Evolutionary conservation across 2,888 invertebrate species (phyloP), one percentile per base, ranked within the genome.

Genomic region (Lamellibrachia columna): DNA sequence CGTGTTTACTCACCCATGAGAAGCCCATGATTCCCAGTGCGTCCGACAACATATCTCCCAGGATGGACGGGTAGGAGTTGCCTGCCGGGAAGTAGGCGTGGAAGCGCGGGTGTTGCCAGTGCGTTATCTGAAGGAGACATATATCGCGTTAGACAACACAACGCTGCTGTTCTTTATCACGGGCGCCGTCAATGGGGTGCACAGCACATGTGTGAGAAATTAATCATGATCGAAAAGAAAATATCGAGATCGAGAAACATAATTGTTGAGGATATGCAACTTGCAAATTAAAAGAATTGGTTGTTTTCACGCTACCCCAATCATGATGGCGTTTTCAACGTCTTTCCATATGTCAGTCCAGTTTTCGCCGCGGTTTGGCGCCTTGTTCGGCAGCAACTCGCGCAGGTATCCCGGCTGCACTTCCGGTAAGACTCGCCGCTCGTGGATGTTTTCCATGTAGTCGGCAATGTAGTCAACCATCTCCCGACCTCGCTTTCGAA

Each of bases 1-100:
- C 75, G 75, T 75, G 75, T 11, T n/a, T 6, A 75, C 95, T 94
- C 95, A 98, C 99, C 99, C 99, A 99, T 91, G 99, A 99, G 97
- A 99, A 99, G 96, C 99, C 99, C 95, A 99, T 98, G 96, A 99
- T 99, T 91, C 99, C 99, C 93, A 99, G 98, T 53, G 99, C 99
- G 96, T 98, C 98, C 4, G 98, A 98, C 93, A 99, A 97, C 99
- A 99, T 99, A 96, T 99, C 99, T 4, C 98, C 99, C 92, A 99
- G 97, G 94, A 99, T 99, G 7, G 99, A 99, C 1, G 99, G 99
- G 96, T 98, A 99, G 0, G 98, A 99, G 97, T 99, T 99, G 28
- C 99, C 99, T 22, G 99, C 98, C 4, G 99, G 99, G 96, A 99
- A 99, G 96, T 99, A 99, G 0, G 99, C 99, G 96, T 99, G 99